Percentiles rank a stretch among this genome's conserved stretches.
Conservation (phyloP, 2,113 vertebrate species). For the Syngnathoides biaculeatus region DNA sequence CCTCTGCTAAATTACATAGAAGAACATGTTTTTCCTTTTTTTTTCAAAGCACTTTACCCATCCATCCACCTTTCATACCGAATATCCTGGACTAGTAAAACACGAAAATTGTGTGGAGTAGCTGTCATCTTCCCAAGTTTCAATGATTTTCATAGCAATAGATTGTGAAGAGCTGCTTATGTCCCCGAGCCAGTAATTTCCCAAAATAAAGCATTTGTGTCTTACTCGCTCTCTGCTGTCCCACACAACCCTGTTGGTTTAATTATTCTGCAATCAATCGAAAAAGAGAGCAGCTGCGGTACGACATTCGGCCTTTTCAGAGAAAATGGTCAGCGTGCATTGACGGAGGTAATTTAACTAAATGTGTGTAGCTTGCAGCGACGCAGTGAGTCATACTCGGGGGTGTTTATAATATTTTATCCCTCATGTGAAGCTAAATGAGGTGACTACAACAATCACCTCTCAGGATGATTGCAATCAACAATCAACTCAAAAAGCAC, state of each 20-base stretch:
- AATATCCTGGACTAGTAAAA: too few relatives aligned
- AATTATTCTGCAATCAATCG: not conserved
- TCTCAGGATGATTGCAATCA: not conserved
- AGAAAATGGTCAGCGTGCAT: not conserved
- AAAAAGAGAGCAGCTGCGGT: not conserved
- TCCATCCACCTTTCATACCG: too few relatives aligned
- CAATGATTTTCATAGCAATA: conserved; percentile 6
- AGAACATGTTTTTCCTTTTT: not conserved
- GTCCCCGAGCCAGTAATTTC: conserved; percentile 37
- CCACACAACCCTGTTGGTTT: conserved; percentile 1
- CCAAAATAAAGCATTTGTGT: conserved; percentile 59
- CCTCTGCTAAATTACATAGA: not conserved
- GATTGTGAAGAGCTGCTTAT: conserved; percentile 35
- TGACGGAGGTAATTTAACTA: not conserved
- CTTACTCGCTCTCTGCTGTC: conserved; percentile 34
- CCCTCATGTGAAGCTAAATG: not conserved
- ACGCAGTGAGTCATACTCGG: not conserved
- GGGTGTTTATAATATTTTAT: not conserved
- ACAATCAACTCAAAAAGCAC: not conserved
- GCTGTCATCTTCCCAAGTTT: conserved; percentile 10
- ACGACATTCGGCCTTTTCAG: not conserved
- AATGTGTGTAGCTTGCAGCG: not conserved
- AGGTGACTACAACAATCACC: not conserved
- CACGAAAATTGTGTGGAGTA: not conserved
- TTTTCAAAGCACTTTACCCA: not conserved